Evolutionary conservation across 2,113 vertebrate species (phyloP), one percentile per base, ranked within the genome.

Genomic region (Prinia subflava): DNA sequence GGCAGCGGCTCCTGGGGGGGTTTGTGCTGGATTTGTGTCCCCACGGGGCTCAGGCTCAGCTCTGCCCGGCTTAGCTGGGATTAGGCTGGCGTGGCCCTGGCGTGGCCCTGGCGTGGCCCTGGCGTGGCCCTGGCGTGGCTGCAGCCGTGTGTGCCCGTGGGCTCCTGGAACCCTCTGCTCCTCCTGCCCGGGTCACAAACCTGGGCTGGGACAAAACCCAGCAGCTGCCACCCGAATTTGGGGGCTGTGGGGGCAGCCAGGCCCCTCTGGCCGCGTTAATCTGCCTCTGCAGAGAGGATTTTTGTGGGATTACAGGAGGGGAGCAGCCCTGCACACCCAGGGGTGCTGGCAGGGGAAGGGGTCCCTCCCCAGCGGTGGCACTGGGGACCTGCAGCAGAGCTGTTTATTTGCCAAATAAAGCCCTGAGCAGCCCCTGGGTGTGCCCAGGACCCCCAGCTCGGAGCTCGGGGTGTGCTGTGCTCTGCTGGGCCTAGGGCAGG

Each of bases 171-270:
- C n/a, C n/a, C n/a, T n/a, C n/a, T n/a, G n/a, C n/a, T n/a, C n/a
- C n/a, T n/a, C n/a, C n/a, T n/a, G n/a, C n/a, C n/a, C n/a, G 6
- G 41, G 2, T 6, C 2, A 0, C 24, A 10, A 4, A 42, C 18
- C n/a, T 2, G 35, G 10, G 60, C 6, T 1, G 6, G 10, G 0
- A 8, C 3, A 15, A 10, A 31, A 41, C 2, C 5, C 30, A 3
- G 89, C 47, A 4, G 11, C 42, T 0, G 0, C 10, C 41, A 1
- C 3, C 27, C 6, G 23, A 4, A 6, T 35, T 35, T 41, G 19
- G 39, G 65, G 19, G 20, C 64, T 6, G 59, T 13, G 35, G 57
- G 57, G 33, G 19, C 37, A 41, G 60, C 24, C 4, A 1, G 3
- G 46, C 24, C 83, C n/a, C 49, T 79, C 22, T 9, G 24, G 65